phyloP scores from a whole-genome alignment of 2,797 vertebrate species.

The Odontamblyopus lacepedii region DNA sequence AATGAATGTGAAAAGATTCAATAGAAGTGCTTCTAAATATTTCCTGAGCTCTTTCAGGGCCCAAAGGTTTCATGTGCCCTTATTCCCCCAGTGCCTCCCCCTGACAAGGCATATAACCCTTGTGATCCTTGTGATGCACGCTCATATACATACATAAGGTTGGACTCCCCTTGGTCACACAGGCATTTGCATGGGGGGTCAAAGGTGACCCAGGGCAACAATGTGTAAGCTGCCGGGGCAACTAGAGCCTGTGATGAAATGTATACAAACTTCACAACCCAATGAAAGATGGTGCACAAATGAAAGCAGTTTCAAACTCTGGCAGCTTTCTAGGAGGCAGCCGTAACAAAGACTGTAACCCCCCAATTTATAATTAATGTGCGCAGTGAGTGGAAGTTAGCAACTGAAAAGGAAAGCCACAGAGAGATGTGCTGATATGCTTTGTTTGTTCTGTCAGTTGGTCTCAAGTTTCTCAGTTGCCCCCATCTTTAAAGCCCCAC shows the following conservation, averaged over 20 bases:
- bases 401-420: conserved; percentile 7
- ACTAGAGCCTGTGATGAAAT: conserved; percentile 51
- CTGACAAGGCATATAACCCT: conserved; percentile 17
- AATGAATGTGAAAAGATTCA: not conserved
- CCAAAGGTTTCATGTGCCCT: conserved; percentile 28
- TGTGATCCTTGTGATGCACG: conserved; percentile 2
- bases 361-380: conserved; percentile 11
- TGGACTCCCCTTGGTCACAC: conserved; percentile 57
- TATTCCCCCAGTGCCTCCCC: conserved; percentile 20
- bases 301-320: conserved; percentile 52
- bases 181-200: conserved; percentile 67
- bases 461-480: conserved; percentile 51
- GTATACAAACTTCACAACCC: conserved; percentile 62
- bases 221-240: conserved; percentile 54
- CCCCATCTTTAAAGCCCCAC: conserved; percentile 31
- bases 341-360: not conserved
- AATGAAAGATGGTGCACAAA: conserved; percentile 57
- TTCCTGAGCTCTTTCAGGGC: not conserved
- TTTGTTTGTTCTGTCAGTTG: conserved; percentile 10
- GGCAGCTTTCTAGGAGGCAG: conserved; percentile 42
- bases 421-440: conserved; percentile 4
- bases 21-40: not conserved
- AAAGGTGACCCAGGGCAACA: conserved; percentile 56
- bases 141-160: conserved; percentile 8
- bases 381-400: not conserved